Conservation (phyloP, 1,140 invertebrate species). For the Bombus terrestris region DNA sequence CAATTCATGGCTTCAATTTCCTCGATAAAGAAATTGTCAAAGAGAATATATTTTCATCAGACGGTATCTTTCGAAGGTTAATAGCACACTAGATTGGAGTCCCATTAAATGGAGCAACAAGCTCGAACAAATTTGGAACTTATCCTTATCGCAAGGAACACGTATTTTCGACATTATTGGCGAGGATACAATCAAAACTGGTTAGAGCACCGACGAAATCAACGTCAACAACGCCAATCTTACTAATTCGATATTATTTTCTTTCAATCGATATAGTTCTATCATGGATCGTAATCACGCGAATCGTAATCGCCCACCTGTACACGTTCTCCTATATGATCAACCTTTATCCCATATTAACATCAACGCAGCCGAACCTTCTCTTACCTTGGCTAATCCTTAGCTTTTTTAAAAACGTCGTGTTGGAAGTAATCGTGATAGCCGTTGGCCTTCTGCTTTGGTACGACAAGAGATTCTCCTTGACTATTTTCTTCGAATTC, state of each 20-base stretch:
- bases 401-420: conserved; percentile 67
- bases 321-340: conserved; percentile 61
- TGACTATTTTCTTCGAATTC: conserved; percentile 59
- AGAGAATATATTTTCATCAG: neutral
- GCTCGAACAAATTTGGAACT: conserved; percentile 64
- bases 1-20: neutral
- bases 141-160: conserved; percentile 44
- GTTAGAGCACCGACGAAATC: conserved; percentile 13
- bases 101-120: conserved; percentile 59
- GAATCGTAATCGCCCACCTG: conserved; percentile 64
- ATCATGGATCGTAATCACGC: conserved; percentile 63
- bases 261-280: conserved; percentile 54
- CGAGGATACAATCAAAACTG: conserved; percentile 56
- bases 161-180: conserved; percentile 25
- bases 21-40: neutral
- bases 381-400: conserved; percentile 71
- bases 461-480: conserved; percentile 51
- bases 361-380: conserved; percentile 58
- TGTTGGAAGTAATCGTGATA: conserved; percentile 65
- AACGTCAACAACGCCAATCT: neutral
- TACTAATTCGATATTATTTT: neutral
- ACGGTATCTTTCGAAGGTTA: conserved; percentile 51
- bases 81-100: conserved; percentile 66
- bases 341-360: conserved; percentile 73
- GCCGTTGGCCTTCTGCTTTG: conserved; percentile 59